Percentiles rank a stretch among this genome's conserved stretches.
Evolutionary conservation across 2,113 vertebrate genomes (phyloP).

Genomic region (Nicator chloris): DNA sequence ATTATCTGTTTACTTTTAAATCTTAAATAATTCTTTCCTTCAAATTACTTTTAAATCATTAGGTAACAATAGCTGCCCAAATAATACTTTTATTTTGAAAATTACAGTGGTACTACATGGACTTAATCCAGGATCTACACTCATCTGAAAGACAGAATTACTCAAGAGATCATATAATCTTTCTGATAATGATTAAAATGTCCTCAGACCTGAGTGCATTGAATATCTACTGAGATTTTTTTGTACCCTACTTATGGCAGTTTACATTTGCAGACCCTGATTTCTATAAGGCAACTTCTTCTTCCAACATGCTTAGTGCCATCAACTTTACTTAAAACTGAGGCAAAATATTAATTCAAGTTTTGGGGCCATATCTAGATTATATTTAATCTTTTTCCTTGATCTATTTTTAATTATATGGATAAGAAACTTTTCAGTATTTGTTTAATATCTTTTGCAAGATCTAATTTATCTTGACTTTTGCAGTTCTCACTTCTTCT

Average conservation of each 20-base stretch:
- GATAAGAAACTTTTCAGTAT: slow-evolving; percentile 27
- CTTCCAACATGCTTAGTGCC: not conserved
- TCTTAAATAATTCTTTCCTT: not conserved
- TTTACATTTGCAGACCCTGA: not conserved
- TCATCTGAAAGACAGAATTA: not conserved
- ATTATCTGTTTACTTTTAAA: not conserved
- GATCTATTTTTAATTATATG: slow-evolving; percentile 53
- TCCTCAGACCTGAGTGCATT: not conserved
- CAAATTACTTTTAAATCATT: not conserved
- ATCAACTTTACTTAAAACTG: not conserved
- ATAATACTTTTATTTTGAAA: not conserved
- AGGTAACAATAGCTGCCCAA: not conserved
- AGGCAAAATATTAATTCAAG: slow-evolving; percentile 2
- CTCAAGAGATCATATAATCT: not conserved
- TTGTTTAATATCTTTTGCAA: slow-evolving; percentile 43
- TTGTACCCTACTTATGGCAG: not conserved
- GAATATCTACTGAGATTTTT: not conserved
- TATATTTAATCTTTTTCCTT: slow-evolving; percentile 18
- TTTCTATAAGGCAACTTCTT: not conserved
- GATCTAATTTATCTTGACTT: slow-evolving; percentile 37
- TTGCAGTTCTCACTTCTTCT: slow-evolving; percentile 20
- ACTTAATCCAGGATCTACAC: not conserved
- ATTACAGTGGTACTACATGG: not conserved
- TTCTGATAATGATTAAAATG: not conserved
- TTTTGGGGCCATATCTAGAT: not conserved